Conservation (phyloP, 2,888 invertebrate species). For the Polydrusus pterygomalis region DNA sequence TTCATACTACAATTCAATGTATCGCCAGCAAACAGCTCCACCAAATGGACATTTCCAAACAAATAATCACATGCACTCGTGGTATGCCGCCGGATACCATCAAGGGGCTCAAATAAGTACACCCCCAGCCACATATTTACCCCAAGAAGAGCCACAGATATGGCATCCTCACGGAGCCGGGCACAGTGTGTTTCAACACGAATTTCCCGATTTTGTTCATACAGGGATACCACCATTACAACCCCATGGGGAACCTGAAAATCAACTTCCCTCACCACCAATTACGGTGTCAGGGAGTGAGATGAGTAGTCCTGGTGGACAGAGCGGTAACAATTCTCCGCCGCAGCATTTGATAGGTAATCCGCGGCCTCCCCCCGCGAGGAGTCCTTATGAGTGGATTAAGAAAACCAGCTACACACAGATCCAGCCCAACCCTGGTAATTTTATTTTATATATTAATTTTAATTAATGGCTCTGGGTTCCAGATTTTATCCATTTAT, state of each 20-base stretch:
- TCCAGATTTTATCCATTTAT: no score
- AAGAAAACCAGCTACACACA: conserved; percentile 88
- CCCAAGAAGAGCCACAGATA: conserved; percentile 72
- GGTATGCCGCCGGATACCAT: conserved; percentile 74
- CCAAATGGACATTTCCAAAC: conserved; percentile 74
- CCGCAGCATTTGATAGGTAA: conserved; percentile 58
- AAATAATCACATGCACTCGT: conserved; percentile 66
- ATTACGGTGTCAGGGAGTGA: conserved; percentile 77
- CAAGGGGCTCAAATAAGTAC: conserved; percentile 65
- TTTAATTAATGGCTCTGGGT: neutral
- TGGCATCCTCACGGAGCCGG: conserved; percentile 70
- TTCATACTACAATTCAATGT: conserved; percentile 81
- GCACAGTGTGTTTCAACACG: conserved; percentile 70
- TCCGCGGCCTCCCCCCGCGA: conserved; percentile 81
- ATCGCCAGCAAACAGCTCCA: conserved; percentile 73
- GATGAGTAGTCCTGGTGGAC: conserved; percentile 76
- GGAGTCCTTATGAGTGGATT: conserved; percentile 94
- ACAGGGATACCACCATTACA: conserved; percentile 72
- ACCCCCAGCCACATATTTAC: conserved; percentile 61
- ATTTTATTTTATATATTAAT: conserved; percentile 60
- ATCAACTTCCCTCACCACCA: conserved; percentile 75
- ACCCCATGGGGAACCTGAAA: conserved; percentile 66
- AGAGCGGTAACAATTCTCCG: conserved; percentile 68
- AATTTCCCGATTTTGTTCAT: conserved; percentile 70
- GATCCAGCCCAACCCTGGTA: conserved; percentile 90